phyloP scores from a whole-genome alignment of 2,888 invertebrate species.

The Limnephilus rhombicus region DNA sequence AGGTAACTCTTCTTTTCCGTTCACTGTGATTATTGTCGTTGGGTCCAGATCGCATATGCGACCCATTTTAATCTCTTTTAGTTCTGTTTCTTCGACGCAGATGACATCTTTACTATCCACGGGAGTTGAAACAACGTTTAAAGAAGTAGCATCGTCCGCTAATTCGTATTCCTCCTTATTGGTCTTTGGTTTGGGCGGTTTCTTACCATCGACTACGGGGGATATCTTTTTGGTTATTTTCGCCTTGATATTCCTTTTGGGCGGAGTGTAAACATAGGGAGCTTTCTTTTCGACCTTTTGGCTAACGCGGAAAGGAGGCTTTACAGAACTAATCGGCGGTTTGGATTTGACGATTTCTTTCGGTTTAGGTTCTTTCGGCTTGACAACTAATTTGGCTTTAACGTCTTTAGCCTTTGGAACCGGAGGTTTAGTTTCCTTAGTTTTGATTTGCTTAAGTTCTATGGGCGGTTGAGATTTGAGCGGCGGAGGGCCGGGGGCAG shows the following conservation, averaged over 20 bases:
- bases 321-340: slow-evolving; percentile 71
- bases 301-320: slow-evolving; percentile 46
- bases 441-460: slow-evolving; percentile 54
- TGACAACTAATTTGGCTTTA: slow-evolving; percentile 66
- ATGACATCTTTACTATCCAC: slow-evolving; percentile 56
- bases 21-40: slow-evolving; percentile 76
- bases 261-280: slow-evolving; percentile 43
- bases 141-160: slow-evolving; percentile 76
- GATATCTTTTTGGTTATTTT: slow-evolving; percentile 61
- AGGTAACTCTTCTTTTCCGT: slow-evolving; percentile 86
- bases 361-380: slow-evolving; percentile 52
- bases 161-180: slow-evolving; percentile 77
- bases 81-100: slow-evolving; percentile 66
- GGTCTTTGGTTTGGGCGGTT: slow-evolving; percentile 67
- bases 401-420: slow-evolving; percentile 70
- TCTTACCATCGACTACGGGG: slow-evolving; percentile 58
- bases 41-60: slow-evolving; percentile 74
- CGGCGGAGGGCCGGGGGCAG: slow-evolving; percentile 66
- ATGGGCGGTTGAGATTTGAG: slow-evolving; percentile 50
- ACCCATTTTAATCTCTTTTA: slow-evolving; percentile 73
- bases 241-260: slow-evolving; percentile 67
- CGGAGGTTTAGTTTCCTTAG: slow-evolving; percentile 68
- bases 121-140: slow-evolving; percentile 69
- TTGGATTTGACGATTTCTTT: slow-evolving; percentile 69
- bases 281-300: slow-evolving; percentile 63